Percentiles rank a stretch among this genome's conserved stretches.
phyloP scores from a whole-genome alignment of 2,113 vertebrate genomes.

The Sturnira hondurensis region DNA sequence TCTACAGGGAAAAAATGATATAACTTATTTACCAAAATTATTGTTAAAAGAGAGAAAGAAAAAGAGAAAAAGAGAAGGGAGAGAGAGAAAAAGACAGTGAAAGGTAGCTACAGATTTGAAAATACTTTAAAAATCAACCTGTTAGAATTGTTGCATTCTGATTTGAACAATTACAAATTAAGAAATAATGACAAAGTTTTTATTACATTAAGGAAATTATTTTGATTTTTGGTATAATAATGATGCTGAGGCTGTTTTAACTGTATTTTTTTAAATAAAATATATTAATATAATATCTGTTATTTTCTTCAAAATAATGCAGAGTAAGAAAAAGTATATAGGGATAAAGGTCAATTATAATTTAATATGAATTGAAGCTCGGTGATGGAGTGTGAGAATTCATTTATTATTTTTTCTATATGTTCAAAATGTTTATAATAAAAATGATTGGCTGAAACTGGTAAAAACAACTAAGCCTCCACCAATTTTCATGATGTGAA shows the following conservation, averaged over 20 bases:
- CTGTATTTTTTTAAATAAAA: neutral
- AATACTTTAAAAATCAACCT: neutral
- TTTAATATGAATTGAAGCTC: neutral
- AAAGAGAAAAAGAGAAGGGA: too few relatives aligned
- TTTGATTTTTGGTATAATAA: neutral
- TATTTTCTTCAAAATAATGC: neutral
- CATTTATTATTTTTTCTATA: neutral
- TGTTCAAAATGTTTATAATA: neutral
- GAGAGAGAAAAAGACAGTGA: neutral
- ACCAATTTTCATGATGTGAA: neutral
- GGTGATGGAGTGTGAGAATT: neutral
- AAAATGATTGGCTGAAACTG: neutral
- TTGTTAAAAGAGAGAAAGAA: neutral
- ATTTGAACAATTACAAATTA: conserved; percentile 11
- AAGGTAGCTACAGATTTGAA: neutral
- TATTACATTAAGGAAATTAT: neutral
- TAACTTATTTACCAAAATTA: neutral
- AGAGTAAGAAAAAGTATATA: neutral
- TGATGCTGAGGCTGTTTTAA: neutral
- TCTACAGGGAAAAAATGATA: neutral
- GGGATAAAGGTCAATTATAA: neutral
- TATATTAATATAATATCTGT: neutral
- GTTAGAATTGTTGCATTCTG: neutral
- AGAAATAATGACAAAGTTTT: neutral
- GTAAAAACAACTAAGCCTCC: neutral